These are phyloP conservation scores for Nematostella vectensis DNA, from an alignment of 92 coral and sea anemone genomes.

Conservation along the genomic window DNA sequence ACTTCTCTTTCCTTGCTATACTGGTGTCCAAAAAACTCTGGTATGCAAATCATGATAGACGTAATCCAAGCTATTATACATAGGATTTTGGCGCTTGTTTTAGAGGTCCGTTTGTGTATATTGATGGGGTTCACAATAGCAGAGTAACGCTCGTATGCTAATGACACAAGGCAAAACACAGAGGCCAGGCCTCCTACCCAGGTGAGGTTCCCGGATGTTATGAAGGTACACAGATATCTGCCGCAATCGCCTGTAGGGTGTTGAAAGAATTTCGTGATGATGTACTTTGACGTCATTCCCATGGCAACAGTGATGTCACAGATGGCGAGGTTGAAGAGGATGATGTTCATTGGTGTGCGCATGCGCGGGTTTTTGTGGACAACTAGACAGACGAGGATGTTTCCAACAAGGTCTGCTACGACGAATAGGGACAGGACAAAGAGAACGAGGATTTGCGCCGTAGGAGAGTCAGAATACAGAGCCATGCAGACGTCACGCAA, in stretches of 20 bases:
- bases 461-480: conserved; percentile 19
- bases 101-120: conserved; percentile 6
- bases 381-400: conserved; percentile 26
- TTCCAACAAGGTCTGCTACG: conserved; percentile 24
- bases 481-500: conserved; percentile 9
- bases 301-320: conserved; percentile 16
- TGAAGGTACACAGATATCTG: conserved; percentile 19
- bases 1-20: background rate
- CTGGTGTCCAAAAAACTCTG: conserved; percentile 11
- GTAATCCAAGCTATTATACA: conserved; percentile 6
- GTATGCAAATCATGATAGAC: conserved; percentile 7
- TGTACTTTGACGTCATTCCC: conserved; percentile 22
- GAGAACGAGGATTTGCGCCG: conserved; percentile 30
- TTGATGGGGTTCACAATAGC: conserved; percentile 28
- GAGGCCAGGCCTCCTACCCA: conserved; percentile 49
- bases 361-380: conserved; percentile 11
- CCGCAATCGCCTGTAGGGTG: conserved; percentile 31
- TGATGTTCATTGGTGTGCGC: conserved; percentile 33
- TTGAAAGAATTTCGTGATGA: conserved; percentile 10
- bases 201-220: conserved; percentile 33
- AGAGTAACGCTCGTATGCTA: conserved; percentile 27
- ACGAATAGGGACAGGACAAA: conserved; percentile 21
- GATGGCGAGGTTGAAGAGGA: conserved; percentile 31
- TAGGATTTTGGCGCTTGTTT: conserved; percentile 2
- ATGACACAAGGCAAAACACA: conserved; percentile 28